Evolutionary conservation across 2,888 invertebrate genomes (phyloP), one percentile per base, ranked within the genome.

Genomic region (Hypselothyrea guttata): DNA sequence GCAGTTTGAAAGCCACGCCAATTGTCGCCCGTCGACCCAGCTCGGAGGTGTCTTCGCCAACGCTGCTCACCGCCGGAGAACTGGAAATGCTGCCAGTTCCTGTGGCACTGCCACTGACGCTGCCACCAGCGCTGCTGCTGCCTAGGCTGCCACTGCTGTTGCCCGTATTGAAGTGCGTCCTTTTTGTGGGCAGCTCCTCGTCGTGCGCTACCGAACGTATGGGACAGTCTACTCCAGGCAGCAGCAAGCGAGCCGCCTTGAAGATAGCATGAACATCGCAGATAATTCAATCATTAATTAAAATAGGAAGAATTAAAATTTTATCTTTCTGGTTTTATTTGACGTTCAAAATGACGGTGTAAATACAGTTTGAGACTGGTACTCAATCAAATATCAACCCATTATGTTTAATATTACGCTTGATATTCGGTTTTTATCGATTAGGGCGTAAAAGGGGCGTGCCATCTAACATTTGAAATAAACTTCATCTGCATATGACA

Each of bases 191-290:
- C 47, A 92, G 84, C 53, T 91, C 91, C 75, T 92, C 92, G 49
- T 91, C 92, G 11, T 87, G 87, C 0, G 94, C 94, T 76, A 95
- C 91, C 1, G 94, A 93, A 38, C 97, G 90, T 1, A 96, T 94
- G 9, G 97, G 97, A 88, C 96, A 97, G 90, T 97, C 97, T 0
- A 97, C 96, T 13, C 96, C 96, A 1, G 97, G 97, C 49, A 97
- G 90, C 35, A 97, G 91, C 40, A 97, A 89, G 4, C 97, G 90
- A 0, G 97, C 97, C 0, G 97, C 69, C 69, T 69, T n/a, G n/a
- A n/a, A n/a, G n/a, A n/a, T n/a, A n/a, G n/a, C n/a, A n/a, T n/a
- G n/a, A n/a, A n/a, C n/a, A n/a, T n/a, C n/a, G n/a, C n/a, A n/a
- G n/a, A n/a, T n/a, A n/a, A n/a, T n/a, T n/a, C n/a, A n/a, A n/a